These are phyloP conservation scores for Limnephilus rhombicus DNA, from an alignment of 2,888 invertebrate genomes.

Conservation along the genomic window DNA sequence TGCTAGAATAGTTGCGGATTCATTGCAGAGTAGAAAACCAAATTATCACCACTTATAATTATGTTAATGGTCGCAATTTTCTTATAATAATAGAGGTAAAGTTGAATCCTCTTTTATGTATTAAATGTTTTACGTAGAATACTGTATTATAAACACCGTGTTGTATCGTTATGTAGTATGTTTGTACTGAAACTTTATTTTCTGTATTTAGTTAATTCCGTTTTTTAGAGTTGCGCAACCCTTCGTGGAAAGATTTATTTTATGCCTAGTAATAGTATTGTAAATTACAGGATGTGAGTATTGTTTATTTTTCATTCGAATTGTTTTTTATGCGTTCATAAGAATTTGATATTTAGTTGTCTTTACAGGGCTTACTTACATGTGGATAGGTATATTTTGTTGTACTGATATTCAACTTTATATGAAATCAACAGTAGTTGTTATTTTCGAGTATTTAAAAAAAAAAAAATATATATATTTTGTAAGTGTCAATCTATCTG, in stretches of 20 bases:
- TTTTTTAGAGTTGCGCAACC: neutral
- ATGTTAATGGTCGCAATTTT: neutral
- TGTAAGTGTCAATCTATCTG: too few relatives aligned
- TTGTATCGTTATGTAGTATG: neutral
- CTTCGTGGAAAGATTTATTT: neutral
- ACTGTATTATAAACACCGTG: neutral
- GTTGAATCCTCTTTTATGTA: neutral
- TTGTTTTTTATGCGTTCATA: neutral
- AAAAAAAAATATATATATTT: too few relatives aligned
- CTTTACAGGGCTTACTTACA: neutral
- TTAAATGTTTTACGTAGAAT: neutral
- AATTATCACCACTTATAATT: neutral
- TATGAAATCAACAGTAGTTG: too few relatives aligned
- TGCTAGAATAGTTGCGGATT: neutral
- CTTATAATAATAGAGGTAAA: neutral
- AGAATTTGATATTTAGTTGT: neutral
- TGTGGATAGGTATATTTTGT: too few relatives aligned
- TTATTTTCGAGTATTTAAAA: too few relatives aligned
- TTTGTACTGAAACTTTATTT: neutral
- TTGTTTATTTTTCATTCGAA: neutral
- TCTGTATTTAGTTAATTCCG: neutral
- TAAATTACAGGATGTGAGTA: neutral
- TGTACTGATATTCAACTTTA: too few relatives aligned
- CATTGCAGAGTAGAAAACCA: neutral
- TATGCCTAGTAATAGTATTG: neutral